Evolutionary conservation across 2,797 vertebrate species (phyloP), one percentile per base, ranked within the genome.

Genomic region (Sebastiscus albofasciatus): DNA sequence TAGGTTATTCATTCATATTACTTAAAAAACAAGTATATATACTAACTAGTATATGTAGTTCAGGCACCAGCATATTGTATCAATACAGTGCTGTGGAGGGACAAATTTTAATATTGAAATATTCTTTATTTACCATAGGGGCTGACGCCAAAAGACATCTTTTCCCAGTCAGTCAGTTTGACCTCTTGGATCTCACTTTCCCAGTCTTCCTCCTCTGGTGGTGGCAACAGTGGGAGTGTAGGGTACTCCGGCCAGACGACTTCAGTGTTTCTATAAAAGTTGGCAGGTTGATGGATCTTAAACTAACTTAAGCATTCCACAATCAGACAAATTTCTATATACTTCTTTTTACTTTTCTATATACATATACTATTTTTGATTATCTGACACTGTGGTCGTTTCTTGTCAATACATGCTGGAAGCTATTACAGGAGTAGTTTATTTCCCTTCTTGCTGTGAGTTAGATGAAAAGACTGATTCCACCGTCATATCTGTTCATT

Each of bases 161-260:
- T 56, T 34, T 86, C 75, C 86, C 84, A 77, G 49, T 58, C 75
- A 13, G 8, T 24, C 31, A 52, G 0, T 0, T 29, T 62, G 34
- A 85, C 73, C 11, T 94, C 90, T 60, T 85, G 74, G 39, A 93
- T 80, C 77, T 96, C 95, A 27, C 64, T 78, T 56, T 95, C 95
- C 95, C 96, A 96, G 91, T 96, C 93, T 52, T 96, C 96, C 22
- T 86, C 58, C 46, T 80, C 77, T 16, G 1, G n/a, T 5, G 66
- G 82, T 2, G 56, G 49, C 5, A 56, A 18, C 4, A 5, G 6
- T 13, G 5, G 22, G 3, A 3, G 20, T 12, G 29, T 2, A 24
- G 39, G 18, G 22, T 24, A 29, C 52, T 36, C 54, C 0, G 24
- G 20, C n/a, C 0, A 6, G 8, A 39, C 0, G 3, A 46, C 8